Evolutionary conservation across 2,113 vertebrate genomes (phyloP).

Genomic region (Chrysemys picta): DNA sequence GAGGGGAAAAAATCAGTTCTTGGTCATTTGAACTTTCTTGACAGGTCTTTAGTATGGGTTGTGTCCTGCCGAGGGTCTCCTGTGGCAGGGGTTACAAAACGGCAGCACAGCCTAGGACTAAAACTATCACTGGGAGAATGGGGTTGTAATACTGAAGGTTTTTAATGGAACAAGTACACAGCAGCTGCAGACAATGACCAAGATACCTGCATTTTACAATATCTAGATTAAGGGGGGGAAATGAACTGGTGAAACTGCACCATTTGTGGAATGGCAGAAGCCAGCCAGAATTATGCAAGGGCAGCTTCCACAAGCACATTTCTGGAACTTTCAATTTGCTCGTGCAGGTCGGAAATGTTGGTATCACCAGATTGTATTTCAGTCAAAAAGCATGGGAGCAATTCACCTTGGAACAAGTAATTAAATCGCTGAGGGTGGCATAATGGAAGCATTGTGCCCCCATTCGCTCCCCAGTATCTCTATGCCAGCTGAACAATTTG

Average conservation of each 20-base stretch:
- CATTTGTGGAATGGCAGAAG: neutral
- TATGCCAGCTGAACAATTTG: neutral
- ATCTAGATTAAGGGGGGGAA: neutral
- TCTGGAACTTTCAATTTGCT: neutral
- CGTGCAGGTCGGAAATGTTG: accelerated
- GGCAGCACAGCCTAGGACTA: neutral
- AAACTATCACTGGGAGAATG: neutral
- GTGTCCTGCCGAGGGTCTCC: neutral
- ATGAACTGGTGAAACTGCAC: neutral
- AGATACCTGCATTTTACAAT: neutral
- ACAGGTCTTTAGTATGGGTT: neutral
- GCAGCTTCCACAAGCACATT: neutral
- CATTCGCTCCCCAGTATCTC: neutral
- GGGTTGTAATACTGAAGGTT: neutral
- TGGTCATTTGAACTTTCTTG: neutral
- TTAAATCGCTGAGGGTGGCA: neutral
- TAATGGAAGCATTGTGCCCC: neutral
- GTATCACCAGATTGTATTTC: neutral
- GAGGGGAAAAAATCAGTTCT: neutral
- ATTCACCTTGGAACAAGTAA: neutral
- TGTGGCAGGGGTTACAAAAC: neutral
- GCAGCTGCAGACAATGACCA: neutral
- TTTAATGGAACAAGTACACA: neutral
- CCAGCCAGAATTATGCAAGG: neutral
- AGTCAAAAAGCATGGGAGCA: neutral